Evolutionary conservation across 2,797 vertebrate genomes (phyloP).

Genomic region (Brachyrhaphis roseni): DNA sequence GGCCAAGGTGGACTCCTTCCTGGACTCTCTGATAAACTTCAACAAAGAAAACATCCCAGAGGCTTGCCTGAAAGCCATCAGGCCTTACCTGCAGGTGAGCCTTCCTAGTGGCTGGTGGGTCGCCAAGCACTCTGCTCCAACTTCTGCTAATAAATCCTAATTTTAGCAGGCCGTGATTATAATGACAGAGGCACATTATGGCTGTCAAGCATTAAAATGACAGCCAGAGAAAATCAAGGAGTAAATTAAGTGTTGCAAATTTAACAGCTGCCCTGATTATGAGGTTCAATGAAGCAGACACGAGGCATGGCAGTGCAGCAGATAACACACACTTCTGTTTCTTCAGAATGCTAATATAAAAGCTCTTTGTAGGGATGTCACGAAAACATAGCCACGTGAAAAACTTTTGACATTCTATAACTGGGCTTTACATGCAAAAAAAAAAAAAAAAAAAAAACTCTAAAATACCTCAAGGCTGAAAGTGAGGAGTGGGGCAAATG

Average conservation of each 20-base stretch:
- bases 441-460: background rate
- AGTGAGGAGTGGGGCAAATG: background rate
- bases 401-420: background rate
- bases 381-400: background rate
- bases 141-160: slow-evolving; percentile 30
- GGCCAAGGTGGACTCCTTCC: slow-evolving; percentile 91
- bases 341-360: background rate
- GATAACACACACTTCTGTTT: slow-evolving; percentile 16
- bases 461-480: background rate
- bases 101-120: background rate
- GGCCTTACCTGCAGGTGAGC: slow-evolving; percentile 85
- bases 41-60: slow-evolving; percentile 95
- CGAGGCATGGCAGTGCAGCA: slow-evolving; percentile 20
- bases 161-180: slow-evolving; percentile 39
- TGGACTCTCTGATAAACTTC: slow-evolving; percentile 90
- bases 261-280: slow-evolving; percentile 54
- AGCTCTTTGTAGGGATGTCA: background rate
- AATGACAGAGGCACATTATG: slow-evolving; percentile 46
- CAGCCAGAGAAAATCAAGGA: slow-evolving; percentile 50
- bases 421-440: background rate
- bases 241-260: slow-evolving; percentile 62
- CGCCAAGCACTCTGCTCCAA: background rate
- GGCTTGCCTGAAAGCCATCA: slow-evolving; percentile 90
- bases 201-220: slow-evolving; percentile 42
- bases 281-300: slow-evolving; percentile 41